Conservation (phyloP, 1,140 invertebrate genomes). For the Stegodyphus dumicola region DNA sequence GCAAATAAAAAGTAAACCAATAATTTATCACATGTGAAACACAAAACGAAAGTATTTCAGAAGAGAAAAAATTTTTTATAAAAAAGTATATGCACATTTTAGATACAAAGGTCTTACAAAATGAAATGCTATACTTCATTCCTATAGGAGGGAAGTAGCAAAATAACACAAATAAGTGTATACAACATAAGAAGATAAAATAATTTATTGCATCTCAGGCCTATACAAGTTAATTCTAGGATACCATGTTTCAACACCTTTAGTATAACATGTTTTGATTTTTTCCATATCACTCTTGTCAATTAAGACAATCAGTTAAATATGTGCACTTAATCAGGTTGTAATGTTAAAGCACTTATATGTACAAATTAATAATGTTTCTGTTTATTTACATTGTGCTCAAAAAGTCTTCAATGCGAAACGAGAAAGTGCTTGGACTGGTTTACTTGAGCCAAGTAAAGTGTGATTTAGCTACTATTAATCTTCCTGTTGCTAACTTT, state of each 20-base stretch:
- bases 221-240: slow-evolving; percentile 43
- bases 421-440: slow-evolving; percentile 28
- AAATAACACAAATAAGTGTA: slow-evolving; percentile 12
- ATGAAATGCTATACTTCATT: neutral
- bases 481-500: slow-evolving; percentile 23
- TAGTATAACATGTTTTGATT: slow-evolving; percentile 48
- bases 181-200: slow-evolving; percentile 18
- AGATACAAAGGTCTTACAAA: neutral
- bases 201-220: slow-evolving; percentile 58
- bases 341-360: slow-evolving; percentile 38
- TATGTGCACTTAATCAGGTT: slow-evolving; percentile 30
- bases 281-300: slow-evolving; percentile 47
- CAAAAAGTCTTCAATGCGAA: slow-evolving; percentile 30
- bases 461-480: neutral
- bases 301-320: slow-evolving; percentile 44
- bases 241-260: neutral
- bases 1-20: slow-evolving; percentile 4
- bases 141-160: neutral
- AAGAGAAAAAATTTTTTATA: neutral
- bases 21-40: neutral
- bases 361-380: slow-evolving; percentile 51
- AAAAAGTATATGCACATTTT: neutral
- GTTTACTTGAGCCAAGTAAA: slow-evolving; percentile 11
- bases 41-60: neutral
- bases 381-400: slow-evolving; percentile 60